Evolutionary conservation across 2,113 vertebrate genomes (phyloP).

Genomic region (Saiga tatarica): DNA sequence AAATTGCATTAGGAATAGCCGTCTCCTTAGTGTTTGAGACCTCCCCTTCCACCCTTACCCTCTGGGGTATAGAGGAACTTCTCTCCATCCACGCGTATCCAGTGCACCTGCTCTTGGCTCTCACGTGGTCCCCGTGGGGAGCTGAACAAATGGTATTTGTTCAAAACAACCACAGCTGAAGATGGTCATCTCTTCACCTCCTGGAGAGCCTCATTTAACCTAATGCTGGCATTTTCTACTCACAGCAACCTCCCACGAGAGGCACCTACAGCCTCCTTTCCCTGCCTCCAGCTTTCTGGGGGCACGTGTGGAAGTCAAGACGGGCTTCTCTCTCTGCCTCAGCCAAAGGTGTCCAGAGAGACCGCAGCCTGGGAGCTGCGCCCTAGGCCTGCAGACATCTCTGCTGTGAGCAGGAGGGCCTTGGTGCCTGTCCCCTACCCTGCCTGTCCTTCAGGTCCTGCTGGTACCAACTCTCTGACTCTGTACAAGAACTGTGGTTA

Average conservation of each 20-base stretch:
- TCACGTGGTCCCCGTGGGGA: neutral
- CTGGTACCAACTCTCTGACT: neutral
- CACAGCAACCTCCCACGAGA: neutral
- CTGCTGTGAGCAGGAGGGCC: neutral
- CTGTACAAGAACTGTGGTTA: neutral
- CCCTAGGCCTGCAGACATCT: accelerated
- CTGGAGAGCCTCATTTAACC: neutral
- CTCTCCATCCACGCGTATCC: accelerated
- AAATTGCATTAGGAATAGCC: neutral
- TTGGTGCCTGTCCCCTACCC: neutral
- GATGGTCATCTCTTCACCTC: neutral
- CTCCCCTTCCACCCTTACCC: no score
- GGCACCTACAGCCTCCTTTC: neutral
- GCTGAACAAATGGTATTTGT: neutral
- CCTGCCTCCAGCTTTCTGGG: neutral
- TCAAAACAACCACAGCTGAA: neutral
- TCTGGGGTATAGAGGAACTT: neutral
- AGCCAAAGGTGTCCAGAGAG: neutral
- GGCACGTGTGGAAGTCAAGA: neutral
- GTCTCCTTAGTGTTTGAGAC: neutral
- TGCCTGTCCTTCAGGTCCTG: neutral
- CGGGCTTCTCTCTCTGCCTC: neutral
- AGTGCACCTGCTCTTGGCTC: neutral
- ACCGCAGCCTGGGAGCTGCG: neutral
- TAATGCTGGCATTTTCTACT: neutral